Evolutionary conservation across 2,797 vertebrate genomes (phyloP), one percentile per base, ranked within the genome.

Genomic region (Hoplostethus atlanticus): DNA sequence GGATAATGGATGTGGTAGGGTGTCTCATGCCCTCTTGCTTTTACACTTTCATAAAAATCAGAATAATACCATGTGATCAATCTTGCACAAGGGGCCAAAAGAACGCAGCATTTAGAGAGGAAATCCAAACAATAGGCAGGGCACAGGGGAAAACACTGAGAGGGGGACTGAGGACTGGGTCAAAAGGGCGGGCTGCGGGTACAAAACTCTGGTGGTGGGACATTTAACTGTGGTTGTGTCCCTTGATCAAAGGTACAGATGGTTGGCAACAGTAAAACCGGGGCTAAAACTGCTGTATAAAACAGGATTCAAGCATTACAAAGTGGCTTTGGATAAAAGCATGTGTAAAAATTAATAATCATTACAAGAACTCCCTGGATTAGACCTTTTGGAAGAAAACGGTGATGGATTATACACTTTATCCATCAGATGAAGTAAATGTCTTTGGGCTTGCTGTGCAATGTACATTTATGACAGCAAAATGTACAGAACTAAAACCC

Each of bases 231-330:
- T 80, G 77, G 84, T 85, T 79, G 89, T 87, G 89, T 90, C 79
- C 80, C 90, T 80, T 91, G 90, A 93, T 94, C 92, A 93, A 93
- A 93, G 87, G 85, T 88, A 77, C 90, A 92, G 93, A 88, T 92
- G 90, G 86, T 81, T 90, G 91, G 88, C 86, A 91, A 84, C 81
- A 81, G 80, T 82, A 86, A 87, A 90, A 93, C 75, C 84, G 75
- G 71, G 64, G 61, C 56, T 88, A 87, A 92, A 83, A 86, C 90
- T 86, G 79, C 81, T 83, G 72, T 77, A 89, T 90, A 88, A 93
- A 93, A 88, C 64, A 68, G 72, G 81, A 89, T 82, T 88, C 73
- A 77, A 36, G 78, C 61, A 72, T 88, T 87, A 86, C 67, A 80
- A 83, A 91, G 79, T 86, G 88, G 89, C 85, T 87, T 84, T 72